Conservation (phyloP, 2,797 vertebrate species). For the Bradypodion ventrale region DNA sequence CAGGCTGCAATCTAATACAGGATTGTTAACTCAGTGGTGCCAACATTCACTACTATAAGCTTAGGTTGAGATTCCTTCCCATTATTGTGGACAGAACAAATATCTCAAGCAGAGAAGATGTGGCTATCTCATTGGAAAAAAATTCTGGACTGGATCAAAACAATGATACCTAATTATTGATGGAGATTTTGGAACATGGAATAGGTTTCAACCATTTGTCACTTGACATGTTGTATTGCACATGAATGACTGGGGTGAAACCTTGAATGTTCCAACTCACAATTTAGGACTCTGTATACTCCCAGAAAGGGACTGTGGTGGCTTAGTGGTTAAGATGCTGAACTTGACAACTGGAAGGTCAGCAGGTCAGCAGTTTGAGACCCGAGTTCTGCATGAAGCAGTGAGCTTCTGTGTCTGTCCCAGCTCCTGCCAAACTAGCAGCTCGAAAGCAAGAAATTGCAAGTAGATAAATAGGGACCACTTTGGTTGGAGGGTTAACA, state of each 20-base stretch:
- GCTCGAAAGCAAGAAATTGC: no score
- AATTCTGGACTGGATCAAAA: background rate
- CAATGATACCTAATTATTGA: background rate
- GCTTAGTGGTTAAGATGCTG: no score
- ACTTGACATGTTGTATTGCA: background rate
- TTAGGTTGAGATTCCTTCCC: background rate
- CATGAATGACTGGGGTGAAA: background rate
- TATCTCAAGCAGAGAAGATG: background rate
- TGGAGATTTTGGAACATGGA: background rate
- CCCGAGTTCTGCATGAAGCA: no score
- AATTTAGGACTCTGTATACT: background rate
- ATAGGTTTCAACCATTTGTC: no score
- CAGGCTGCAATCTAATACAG: background rate
- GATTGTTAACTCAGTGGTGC: background rate
- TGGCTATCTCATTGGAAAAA: background rate
- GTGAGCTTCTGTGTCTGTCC: no score
- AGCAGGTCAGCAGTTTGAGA: no score
- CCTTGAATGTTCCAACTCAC: background rate
- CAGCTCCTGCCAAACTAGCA: no score
- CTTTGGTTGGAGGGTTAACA: no score
- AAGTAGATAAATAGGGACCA: no score
- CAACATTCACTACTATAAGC: background rate
- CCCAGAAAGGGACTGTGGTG: no score
- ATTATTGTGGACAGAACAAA: background rate
- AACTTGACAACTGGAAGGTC: no score